Conservation (phyloP, 2,888 invertebrate species). For the Platypus cylindrus region DNA sequence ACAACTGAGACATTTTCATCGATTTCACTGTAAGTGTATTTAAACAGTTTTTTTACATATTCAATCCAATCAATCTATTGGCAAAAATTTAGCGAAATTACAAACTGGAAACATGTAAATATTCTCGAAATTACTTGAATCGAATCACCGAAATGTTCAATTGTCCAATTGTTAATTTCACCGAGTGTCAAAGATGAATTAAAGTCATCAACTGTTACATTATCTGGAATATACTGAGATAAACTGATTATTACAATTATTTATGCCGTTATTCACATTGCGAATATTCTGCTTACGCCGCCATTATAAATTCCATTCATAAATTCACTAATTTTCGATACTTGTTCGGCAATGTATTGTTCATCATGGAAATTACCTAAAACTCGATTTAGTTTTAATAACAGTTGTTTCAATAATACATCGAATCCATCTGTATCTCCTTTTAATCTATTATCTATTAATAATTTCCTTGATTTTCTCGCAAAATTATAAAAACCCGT, state of each 20-base stretch:
- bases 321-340: conserved; percentile 23
- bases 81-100: too few relatives aligned
- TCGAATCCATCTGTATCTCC: conserved; percentile 18
- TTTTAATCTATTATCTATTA: neutral
- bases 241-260: conserved; percentile 1
- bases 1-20: conserved; percentile 23
- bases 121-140: conserved; percentile 16
- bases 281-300: conserved; percentile 22
- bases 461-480: neutral
- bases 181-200: conserved; percentile 12
- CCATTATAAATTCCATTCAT: conserved; percentile 22
- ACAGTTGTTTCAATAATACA: conserved; percentile 20
- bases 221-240: conserved; percentile 12
- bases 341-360: conserved; percentile 20
- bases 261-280: too few relatives aligned
- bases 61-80: conserved; percentile 32
- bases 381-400: conserved; percentile 20
- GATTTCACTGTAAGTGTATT: conserved; percentile 24
- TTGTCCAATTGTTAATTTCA: conserved; percentile 22
- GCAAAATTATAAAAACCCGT: conserved; percentile 16
- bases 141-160: conserved; percentile 18
- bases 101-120: too few relatives aligned
- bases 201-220: conserved; percentile 5
- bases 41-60: conserved; percentile 27
- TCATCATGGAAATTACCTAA: conserved; percentile 17